These are phyloP conservation scores for Ceratina australensis DNA, from an alignment of 1,140 invertebrate genomes.

Conservation along the genomic window DNA sequence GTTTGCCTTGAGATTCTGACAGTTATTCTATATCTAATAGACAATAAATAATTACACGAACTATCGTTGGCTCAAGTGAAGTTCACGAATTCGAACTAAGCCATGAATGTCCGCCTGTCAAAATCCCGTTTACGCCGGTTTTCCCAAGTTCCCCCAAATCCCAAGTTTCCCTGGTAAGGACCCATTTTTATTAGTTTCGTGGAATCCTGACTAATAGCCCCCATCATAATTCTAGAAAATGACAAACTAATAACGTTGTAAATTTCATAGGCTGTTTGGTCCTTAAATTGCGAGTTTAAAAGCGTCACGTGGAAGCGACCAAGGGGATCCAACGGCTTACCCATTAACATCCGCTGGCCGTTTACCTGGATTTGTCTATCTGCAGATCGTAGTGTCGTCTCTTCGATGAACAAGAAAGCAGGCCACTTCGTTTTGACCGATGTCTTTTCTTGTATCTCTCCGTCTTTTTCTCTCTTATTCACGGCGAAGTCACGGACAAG, in stretches of 20 bases:
- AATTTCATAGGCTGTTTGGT: background rate
- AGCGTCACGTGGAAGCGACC: background rate
- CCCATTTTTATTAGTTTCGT: background rate
- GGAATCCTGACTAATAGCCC: background rate
- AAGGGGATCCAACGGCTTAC: background rate
- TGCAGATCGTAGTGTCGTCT: background rate
- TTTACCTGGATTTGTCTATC: constrained; percentile 44
- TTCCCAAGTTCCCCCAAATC: too few species aligned
- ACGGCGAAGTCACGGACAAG: constrained; percentile 65
- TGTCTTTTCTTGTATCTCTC: constrained; percentile 59
- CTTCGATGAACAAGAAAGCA: constrained; percentile 46
- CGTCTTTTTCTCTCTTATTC: constrained; percentile 44
- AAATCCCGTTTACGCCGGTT: too few species aligned
- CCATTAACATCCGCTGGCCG: constrained; percentile 26
- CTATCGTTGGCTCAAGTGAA: too few species aligned
- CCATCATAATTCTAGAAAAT: background rate
- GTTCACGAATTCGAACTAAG: too few species aligned
- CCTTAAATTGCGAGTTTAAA: background rate
- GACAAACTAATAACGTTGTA: background rate
- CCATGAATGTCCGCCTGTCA: too few species aligned
- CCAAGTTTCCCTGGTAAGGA: background rate
- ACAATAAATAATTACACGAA: too few species aligned
- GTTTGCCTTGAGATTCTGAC: too few species aligned
- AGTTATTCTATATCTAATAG: too few species aligned
- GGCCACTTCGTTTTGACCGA: constrained; percentile 64